Base-by-base conservation (phyloP, 2,113 vertebrate genomes). In the Pogonocichla stellata region DNA sequence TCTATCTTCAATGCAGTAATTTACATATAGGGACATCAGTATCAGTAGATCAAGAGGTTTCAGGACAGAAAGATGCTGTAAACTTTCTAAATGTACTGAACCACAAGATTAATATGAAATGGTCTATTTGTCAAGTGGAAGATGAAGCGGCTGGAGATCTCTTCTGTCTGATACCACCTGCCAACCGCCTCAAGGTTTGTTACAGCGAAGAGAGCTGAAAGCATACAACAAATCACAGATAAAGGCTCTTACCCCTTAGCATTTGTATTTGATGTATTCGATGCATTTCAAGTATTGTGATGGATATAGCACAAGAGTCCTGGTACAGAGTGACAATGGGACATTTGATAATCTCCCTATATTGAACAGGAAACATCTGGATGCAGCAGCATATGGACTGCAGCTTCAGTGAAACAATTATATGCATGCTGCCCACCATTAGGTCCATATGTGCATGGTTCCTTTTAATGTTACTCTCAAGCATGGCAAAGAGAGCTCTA, bases 111-210 rank as follows among this genome's bases (percentile, higher is more conserved):
- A 72, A 83, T 88, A 38, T 43, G 83, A 90, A 95, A 88, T 81
- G 91, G 91, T 94, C 95, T 71, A 9, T 60, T 94, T 95, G 80
- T 91, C 95, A 96, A 92, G 83, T 78, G 86, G 54, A 95, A 94
- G 86, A 74, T 86, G 72, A 83, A 93, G 43, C 1, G 3, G 75
- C 71, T 70, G 93, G 91, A 91, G 69, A 78, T 86, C 75, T 80
- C 25, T 57, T 91, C 84, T 73, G n/a, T 70, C 71, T 77, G 31
- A 62, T 86, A 64, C 60, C 67, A 92, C 82, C 83, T 93, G 94
- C 64, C 75, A 86, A 31, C 14, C 56, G 75, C 86, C 83, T 88
- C 75, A 53, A 93, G 92, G 82, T 88, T 94, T 92, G 56, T 90
- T 62, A 80, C 51, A 38, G 42, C 2, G 5, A 62, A 53, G 14